Evolutionary conservation across 2,113 vertebrate genomes (phyloP), one percentile per base, ranked within the genome.

Genomic region (Proterorhinus semilunaris): DNA sequence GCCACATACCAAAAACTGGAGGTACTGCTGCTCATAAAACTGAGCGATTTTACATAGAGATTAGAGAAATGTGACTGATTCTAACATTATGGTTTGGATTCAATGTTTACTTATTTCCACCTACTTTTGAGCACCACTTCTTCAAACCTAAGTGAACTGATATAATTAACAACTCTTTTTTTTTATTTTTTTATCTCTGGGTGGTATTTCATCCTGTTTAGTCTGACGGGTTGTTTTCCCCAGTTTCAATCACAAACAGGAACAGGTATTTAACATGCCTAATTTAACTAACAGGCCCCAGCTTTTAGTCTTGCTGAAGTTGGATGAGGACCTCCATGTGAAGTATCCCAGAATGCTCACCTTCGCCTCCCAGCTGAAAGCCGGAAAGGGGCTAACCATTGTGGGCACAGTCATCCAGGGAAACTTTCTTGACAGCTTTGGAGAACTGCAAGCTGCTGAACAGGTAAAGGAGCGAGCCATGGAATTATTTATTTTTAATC

Each of bases 1-100:
- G 6, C 98, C 98, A 0, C 98, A 99, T 85, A 99, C 97, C 43
- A 99, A 99, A 87, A 99, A 99, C 89, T 99, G 97, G 98, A 95
- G 98, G 98, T 97, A 88, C 8, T 13, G 36, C 13, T 62, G 8
- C 13, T 65, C 10, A 42, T 42, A 55, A 36, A 36, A 36, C 27
- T 36, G 27, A 21, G 21, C 21, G 27, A 36, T 36, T 27, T 36
- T 36, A 36, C 27, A 36, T 21, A 2, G 21, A 21, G 27, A 36
- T 36, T 36, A 36, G 27, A 36, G 27, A 36, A 5, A 36, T 36
- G 2, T 36, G 27, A 36, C 27, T 3, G 27, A 36, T 5, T 36
- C 27, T 36, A 36, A 36, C 27, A 36, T 36, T 36, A 36, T 36
- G 27, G 27, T 47, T 47, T 47, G 46, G 46, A 8, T 47, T 47